phyloP scores from a whole-genome alignment of 2,888 invertebrate species.

The Drosophila birchii region DNA sequence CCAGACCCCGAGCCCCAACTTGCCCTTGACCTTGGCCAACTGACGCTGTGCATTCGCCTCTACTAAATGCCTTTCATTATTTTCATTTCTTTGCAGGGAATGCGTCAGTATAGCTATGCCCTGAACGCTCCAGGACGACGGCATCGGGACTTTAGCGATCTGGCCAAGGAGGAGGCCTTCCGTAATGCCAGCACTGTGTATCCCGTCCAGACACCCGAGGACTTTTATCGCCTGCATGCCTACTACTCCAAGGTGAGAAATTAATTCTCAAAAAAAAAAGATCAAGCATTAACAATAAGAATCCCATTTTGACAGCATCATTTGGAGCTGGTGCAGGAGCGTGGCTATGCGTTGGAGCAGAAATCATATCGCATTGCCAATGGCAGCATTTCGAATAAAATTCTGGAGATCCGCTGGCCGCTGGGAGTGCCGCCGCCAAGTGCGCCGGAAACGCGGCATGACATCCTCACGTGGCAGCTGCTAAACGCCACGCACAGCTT shows the following conservation, averaged over 20 bases:
- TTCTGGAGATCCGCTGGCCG: slow-evolving; percentile 89
- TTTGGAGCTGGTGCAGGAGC: slow-evolving; percentile 84
- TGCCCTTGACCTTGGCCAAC: slow-evolving; percentile 31
- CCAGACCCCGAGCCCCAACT: slow-evolving; percentile 11
- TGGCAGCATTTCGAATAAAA: slow-evolving; percentile 86
- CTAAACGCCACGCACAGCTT: slow-evolving; percentile 94
- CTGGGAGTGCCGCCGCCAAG: slow-evolving; percentile 89
- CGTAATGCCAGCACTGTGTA: slow-evolving; percentile 87
- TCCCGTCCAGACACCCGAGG: slow-evolving; percentile 87
- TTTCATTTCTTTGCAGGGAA: slow-evolving; percentile 71
- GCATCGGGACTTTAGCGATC: slow-evolving; percentile 85
- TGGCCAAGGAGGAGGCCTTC: slow-evolving; percentile 85
- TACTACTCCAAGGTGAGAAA: slow-evolving; percentile 88
- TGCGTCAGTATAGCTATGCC: slow-evolving; percentile 77
- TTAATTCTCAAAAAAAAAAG: neutral
- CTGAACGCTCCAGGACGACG: slow-evolving; percentile 73
- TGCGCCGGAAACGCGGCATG: slow-evolving; percentile 90
- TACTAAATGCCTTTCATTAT: neutral
- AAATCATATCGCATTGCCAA: slow-evolving; percentile 84
- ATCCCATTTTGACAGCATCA: slow-evolving; percentile 82
- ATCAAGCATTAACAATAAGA: neutral
- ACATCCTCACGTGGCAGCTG: slow-evolving; percentile 93
- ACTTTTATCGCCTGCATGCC: slow-evolving; percentile 90
- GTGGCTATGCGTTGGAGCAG: slow-evolving; percentile 81
- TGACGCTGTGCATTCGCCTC: neutral